Evolutionary conservation across 2,113 vertebrate genomes (phyloP).

Genomic region (Notechis scutatus): DNA sequence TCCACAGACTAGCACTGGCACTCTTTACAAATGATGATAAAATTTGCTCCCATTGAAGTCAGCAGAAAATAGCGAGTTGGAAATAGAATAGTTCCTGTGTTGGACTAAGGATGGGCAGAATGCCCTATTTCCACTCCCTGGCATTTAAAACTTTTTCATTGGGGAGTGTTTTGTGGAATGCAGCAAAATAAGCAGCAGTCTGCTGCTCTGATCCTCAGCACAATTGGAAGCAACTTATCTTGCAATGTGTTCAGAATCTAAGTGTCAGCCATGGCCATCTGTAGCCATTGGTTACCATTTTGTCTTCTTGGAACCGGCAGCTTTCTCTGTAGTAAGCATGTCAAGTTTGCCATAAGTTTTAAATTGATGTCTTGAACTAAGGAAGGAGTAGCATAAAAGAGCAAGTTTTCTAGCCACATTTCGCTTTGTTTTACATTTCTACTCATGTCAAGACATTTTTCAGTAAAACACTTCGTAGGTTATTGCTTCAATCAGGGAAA

Average conservation of each 20-base stretch:
- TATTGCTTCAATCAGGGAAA: conserved; percentile 2
- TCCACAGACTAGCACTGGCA: neutral
- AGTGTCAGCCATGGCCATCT: neutral
- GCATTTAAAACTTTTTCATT: neutral
- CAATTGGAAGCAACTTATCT: neutral
- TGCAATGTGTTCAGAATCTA: neutral
- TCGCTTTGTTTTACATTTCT: conserved; percentile 6
- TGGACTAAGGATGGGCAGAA: neutral
- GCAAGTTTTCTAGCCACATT: neutral
- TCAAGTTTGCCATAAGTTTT: neutral
- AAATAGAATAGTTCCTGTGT: neutral
- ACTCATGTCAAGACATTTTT: neutral
- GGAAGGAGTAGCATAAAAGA: neutral
- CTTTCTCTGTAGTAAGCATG: neutral
- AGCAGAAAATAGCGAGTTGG: neutral
- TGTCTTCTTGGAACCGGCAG: neutral
- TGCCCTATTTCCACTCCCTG: neutral
- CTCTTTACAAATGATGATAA: neutral
- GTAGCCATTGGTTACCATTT: conserved; percentile 1
- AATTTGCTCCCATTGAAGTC: neutral
- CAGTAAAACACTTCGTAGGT: conserved; percentile 8
- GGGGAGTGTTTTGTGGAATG: neutral
- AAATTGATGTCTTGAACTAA: neutral
- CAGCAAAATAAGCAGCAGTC: conserved; percentile 1
- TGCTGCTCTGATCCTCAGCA: neutral